Evolutionary conservation across 2,888 invertebrate genomes (phyloP), one percentile per base, ranked within the genome.

Genomic region (Plagodis dolabraria): DNA sequence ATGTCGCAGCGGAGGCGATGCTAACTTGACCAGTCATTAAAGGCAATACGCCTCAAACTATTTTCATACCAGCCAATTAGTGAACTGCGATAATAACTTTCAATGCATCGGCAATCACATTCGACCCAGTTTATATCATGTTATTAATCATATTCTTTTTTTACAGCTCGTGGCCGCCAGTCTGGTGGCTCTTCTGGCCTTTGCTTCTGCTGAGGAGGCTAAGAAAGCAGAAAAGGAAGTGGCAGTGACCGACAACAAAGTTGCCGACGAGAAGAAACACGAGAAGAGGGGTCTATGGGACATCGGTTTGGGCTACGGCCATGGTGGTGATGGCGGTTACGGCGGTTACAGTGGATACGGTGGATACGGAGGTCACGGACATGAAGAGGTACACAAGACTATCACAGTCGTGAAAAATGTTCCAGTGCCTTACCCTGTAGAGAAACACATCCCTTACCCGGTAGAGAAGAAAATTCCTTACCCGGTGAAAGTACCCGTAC

Each of bases 331-430:
- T 33, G 83, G 85, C 51, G 80, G 72, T 45, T 67, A 72, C 7
- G 88, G 76, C 22, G 47, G 82, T 44, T 84, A 76, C 47, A 85
- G 84, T 44, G 80, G 84, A 51, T 82, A 83, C 49, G 85, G 84
- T 43, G 75, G 77, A 33, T 75, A 69, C 50, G 78, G 74, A 22
- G 72, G 66, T 45, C 85, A 85, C 12, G 80, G 87, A 6, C 91
- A 94, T 65, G 93, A 94, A 57, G 94, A 95, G 70, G 84, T 93
- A 22, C 94, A 95, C 75, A 96, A 96, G 77, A 95, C 95, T 47
- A 82, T 96, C 66, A 96, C 96, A 9, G 94, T 97, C 35, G 94
- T 96, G 69, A 96, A 96, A 87, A 96, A 95, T 67, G 94, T 96
- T 50, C 94, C 95, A 38, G 94, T 94, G 47, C 95, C 95, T 47